Percentiles rank a stretch among this genome's conserved stretches.
Evolutionary conservation across 2,888 invertebrate species (phyloP).

Genomic region (Parnassius smintheus): DNA sequence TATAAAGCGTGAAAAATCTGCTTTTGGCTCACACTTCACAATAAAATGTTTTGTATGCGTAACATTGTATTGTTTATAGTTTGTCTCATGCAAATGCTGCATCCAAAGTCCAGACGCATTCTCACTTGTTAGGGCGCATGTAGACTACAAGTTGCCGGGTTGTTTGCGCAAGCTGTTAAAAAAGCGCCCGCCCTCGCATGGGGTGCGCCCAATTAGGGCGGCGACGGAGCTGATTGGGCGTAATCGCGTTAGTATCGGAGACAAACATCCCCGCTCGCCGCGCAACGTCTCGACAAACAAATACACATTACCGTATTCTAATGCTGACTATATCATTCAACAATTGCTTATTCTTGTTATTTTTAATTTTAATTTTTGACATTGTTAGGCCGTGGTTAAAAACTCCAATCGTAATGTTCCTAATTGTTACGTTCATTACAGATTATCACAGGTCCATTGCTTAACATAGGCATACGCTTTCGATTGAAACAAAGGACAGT

Average conservation of each 20-base stretch:
- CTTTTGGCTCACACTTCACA: too few species aligned
- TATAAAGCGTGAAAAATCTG: too few species aligned
- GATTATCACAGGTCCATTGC: too few species aligned
- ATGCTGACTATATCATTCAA: background rate
- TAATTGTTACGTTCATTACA: too few species aligned
- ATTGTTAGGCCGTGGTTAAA: too few species aligned
- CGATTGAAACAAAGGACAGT: too few species aligned
- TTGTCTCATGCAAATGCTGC: constrained; percentile 5
- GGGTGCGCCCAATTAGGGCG: constrained; percentile 76
- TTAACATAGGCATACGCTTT: too few species aligned
- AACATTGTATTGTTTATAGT: constrained; percentile 1
- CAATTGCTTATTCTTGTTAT: background rate
- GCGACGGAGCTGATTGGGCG: constrained; percentile 77
- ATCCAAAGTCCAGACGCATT: constrained; percentile 4
- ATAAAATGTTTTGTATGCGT: background rate
- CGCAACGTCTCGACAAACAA: constrained; percentile 38
- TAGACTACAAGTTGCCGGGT: constrained; percentile 20
- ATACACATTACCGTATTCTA: constrained; percentile 12
- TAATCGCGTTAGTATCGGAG: constrained; percentile 78
- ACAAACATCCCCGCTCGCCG: constrained; percentile 49
- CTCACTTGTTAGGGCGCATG: constrained; percentile 26
- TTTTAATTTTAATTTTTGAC: too few species aligned
- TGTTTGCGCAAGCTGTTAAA: constrained; percentile 76
- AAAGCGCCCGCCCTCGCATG: constrained; percentile 71
- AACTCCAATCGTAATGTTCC: too few species aligned